These are phyloP conservation scores for Gryllus bimaculatus DNA, from an alignment of 1,140 invertebrate genomes.

Conservation along the genomic window DNA sequence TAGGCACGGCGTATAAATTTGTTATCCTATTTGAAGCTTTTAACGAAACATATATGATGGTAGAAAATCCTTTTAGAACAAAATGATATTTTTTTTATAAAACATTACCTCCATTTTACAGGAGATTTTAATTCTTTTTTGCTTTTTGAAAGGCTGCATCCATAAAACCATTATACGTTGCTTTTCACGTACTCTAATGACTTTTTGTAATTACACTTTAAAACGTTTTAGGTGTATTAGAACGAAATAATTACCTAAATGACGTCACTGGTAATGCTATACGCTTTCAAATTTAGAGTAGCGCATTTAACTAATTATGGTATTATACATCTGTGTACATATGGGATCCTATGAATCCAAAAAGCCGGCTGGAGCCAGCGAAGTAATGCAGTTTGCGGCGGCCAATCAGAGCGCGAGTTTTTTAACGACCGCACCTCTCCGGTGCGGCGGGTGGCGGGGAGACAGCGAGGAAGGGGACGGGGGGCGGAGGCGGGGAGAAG, in stretches of 20 bases:
- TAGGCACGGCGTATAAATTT: not conserved
- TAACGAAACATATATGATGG: not conserved
- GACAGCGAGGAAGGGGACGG: not conserved
- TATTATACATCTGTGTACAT: constrained; percentile 5
- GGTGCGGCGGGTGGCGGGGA: no score
- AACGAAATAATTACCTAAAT: constrained; percentile 9
- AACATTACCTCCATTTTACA: constrained; percentile 5
- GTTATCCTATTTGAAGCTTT: constrained; percentile 1
- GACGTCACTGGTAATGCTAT: constrained; percentile 14
- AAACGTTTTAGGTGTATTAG: constrained; percentile 14
- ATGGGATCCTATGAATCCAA: not conserved
- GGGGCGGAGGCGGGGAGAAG: no score
- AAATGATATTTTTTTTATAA: constrained; percentile 6
- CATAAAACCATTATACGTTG: constrained; percentile 14
- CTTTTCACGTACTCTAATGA: constrained; percentile 7
- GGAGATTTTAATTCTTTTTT: constrained; percentile 6
- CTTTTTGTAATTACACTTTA: constrained; percentile 14
- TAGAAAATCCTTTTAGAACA: constrained; percentile 2
- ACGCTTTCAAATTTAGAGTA: constrained; percentile 9
- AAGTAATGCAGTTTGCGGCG: not conserved
- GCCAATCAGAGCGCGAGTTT: not conserved
- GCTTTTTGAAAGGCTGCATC: constrained; percentile 7
- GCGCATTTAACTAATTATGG: constrained; percentile 11
- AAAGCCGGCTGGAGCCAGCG: not conserved
- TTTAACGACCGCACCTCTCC: not conserved